Base-by-base conservation (phyloP, 2,797 vertebrate genomes). In the Rhabdophis nuchalis region DNA sequence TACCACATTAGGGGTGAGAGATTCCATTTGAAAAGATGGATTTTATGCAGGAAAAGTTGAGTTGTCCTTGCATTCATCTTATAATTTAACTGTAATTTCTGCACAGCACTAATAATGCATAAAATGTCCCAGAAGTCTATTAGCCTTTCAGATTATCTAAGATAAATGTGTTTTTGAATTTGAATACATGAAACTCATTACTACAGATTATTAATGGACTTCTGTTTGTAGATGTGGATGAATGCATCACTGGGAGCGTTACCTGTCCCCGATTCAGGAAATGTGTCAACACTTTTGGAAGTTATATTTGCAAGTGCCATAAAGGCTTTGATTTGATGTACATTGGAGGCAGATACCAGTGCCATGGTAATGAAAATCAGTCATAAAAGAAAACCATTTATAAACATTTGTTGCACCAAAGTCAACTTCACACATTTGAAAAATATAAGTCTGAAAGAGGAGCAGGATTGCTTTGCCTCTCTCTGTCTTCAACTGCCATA, bases 201-300 rank as follows among this genome's bases (percentile, higher is more conserved):
- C 1, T 53, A 50, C 86, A 60, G 72, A 58, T 95, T 92, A 94
- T 29, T 0, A 0, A 0, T 86, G 93, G 27, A n/a, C 94, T 95
- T 97, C 3, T 93, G 56, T 96, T 95, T 96, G 86, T 96, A 99
- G 99, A 99, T 94, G 97, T 99, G 90, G 99, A 99, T 93, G 99
- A 99, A 94, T 99, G 99, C 93, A 97, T 98, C 5, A 96, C 98
- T 8, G 98, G 99, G 54, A 98, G 98, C 86, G 98, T 97, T 0
- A 96, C 98, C 92, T 99, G 99, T 93, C 99, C 99, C 2, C 96
- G 98, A 36, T 98, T 98, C 95, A 98, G 99, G 94, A 98, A 99
- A 95, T 99, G 99, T 4, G 97, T 99, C 96, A 99, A 99, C 97
- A 99, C 99, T 2, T 99, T 99, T 0, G 99, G 99, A 82, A 99